Conservation (phyloP, 2,113 vertebrate species). For the cat (Felis catus) region DNA sequence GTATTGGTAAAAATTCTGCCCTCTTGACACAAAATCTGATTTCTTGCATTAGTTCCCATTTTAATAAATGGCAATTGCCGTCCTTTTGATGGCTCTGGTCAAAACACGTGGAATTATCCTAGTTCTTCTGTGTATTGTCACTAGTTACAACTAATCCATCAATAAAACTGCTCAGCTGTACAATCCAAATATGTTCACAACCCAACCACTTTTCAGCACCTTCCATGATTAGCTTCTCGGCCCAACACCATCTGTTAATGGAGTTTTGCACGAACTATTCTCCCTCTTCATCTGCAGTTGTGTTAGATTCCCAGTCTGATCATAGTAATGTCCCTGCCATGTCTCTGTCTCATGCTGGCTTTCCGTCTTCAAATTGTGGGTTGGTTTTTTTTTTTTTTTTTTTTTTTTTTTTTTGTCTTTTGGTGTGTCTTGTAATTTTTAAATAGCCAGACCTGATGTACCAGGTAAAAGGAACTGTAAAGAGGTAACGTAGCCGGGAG, state of each 20-base stretch:
- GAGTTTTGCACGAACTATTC: neutral
- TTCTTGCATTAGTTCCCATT: neutral
- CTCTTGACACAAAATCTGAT: neutral
- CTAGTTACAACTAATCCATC: neutral
- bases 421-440: neutral
- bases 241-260: neutral
- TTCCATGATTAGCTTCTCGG: neutral
- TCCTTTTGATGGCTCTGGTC: neutral
- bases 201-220: neutral
- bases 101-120: neutral
- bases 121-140: neutral
- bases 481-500: accelerated
- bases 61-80: neutral
- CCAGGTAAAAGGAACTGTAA: neutral
- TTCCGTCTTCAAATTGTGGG: neutral
- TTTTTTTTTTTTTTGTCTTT: too few species aligned
- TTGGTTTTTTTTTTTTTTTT: too few species aligned
- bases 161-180: neutral
- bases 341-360: neutral
- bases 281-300: too few species aligned
- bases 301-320: neutral
- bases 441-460: too few species aligned
- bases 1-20: neutral
- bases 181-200: neutral
- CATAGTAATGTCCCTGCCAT: accelerated